Evolutionary conservation across 2,888 invertebrate genomes (phyloP).

Genomic region (Hirtodrosophila histrioides): DNA sequence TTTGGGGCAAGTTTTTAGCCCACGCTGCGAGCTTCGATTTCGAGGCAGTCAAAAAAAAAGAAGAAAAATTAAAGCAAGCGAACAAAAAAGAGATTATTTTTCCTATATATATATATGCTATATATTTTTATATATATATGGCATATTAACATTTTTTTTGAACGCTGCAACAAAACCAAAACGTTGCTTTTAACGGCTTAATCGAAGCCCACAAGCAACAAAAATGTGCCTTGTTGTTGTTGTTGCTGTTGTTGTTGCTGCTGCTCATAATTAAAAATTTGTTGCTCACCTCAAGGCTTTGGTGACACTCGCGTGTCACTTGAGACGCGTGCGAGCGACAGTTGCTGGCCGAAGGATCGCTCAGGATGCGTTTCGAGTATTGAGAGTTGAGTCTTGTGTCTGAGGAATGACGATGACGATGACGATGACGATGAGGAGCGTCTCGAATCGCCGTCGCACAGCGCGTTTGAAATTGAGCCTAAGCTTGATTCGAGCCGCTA

Average conservation of each 20-base stretch:
- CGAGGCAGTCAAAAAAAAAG: constrained; percentile 14
- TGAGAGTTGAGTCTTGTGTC: not conserved
- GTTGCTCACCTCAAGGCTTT: constrained; percentile 40
- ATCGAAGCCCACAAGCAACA: constrained; percentile 40
- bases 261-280: constrained; percentile 37
- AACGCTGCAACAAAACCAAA: constrained; percentile 20
- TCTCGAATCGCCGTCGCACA: constrained; percentile 32
- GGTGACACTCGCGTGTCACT: constrained; percentile 80
- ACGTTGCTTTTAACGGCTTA: constrained; percentile 56
- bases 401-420: constrained; percentile 5
- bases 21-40: constrained; percentile 58
- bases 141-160: not conserved
- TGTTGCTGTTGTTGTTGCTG: constrained; percentile 11
- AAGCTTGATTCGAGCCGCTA: constrained; percentile 53
- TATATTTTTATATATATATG: no score
- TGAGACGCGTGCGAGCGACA: constrained; percentile 83
- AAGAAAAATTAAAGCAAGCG: constrained; percentile 8
- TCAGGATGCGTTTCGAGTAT: constrained; percentile 5
- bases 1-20: constrained; percentile 53
- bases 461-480: constrained; percentile 74
- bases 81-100: constrained; percentile 30
- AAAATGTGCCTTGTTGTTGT: constrained; percentile 31
- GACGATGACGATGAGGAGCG: constrained; percentile 23
- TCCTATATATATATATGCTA: not conserved
- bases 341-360: constrained; percentile 49